Conservation (phyloP, 2,888 invertebrate genomes). For the Epiblema foenella region DNA sequence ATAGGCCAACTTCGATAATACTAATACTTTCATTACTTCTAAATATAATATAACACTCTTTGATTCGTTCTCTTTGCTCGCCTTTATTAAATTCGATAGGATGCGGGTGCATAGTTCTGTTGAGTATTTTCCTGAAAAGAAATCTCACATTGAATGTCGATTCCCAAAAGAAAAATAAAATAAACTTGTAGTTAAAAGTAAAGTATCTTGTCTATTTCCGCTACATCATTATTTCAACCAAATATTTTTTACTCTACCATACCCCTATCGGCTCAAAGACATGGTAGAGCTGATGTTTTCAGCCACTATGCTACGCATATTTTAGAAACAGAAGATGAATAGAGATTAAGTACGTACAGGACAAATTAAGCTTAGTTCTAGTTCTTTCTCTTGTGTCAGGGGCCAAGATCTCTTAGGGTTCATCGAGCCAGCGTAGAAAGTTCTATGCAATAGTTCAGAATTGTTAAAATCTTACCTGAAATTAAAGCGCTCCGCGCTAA, state of each 20-base stretch:
- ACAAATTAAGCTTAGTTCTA: too few relatives aligned
- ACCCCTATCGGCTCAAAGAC: too few relatives aligned
- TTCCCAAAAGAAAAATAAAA: background rate
- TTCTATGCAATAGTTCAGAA: too few relatives aligned
- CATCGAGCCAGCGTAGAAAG: too few relatives aligned
- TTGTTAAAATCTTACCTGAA: slow-evolving; percentile 59
- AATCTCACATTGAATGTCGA: background rate
- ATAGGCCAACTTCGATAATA: slow-evolving; percentile 71
- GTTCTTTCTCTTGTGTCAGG: too few relatives aligned
- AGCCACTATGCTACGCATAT: background rate
- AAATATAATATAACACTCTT: slow-evolving; percentile 69
- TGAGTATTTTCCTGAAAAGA: slow-evolving; percentile 75
- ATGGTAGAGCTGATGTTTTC: background rate
- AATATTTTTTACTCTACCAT: too few relatives aligned
- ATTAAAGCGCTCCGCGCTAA: slow-evolving; percentile 75
- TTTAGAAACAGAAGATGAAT: too few relatives aligned
- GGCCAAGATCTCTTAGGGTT: too few relatives aligned
- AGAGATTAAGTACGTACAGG: too few relatives aligned
- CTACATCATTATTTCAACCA: too few relatives aligned
- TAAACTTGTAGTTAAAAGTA: background rate
- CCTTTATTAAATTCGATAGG: slow-evolving; percentile 69
- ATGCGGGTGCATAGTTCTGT: slow-evolving; percentile 69
- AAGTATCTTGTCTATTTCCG: background rate
- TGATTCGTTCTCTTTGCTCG: slow-evolving; percentile 70
- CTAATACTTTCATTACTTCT: slow-evolving; percentile 71